Conservation (phyloP, 2,888 invertebrate genomes). For the Keiferia lycopersicella region DNA sequence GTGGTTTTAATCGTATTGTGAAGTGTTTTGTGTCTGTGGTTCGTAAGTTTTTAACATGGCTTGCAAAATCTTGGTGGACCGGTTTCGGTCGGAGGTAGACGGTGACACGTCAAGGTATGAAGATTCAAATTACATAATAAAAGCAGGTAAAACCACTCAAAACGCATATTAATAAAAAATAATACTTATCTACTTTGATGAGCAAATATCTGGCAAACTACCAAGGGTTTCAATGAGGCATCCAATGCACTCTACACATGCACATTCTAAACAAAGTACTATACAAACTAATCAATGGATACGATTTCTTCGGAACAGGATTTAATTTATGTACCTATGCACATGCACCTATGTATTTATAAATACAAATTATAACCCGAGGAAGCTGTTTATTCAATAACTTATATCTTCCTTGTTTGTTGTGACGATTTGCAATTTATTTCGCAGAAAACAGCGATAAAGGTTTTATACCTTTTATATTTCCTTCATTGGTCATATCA, state of each 20-base stretch:
- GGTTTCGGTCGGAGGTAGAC: constrained; percentile 20
- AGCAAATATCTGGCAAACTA: background rate
- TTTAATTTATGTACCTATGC: background rate
- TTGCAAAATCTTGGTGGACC: constrained; percentile 23
- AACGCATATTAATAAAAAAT: background rate
- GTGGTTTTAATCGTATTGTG: constrained; percentile 9
- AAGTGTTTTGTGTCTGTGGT: constrained; percentile 22
- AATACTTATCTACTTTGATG: background rate
- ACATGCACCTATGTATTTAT: background rate
- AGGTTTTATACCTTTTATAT: background rate
- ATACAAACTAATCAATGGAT: background rate
- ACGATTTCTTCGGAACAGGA: background rate
- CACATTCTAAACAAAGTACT: background rate
- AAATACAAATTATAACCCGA: background rate
- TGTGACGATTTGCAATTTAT: background rate
- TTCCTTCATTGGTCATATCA: background rate
- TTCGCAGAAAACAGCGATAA: background rate
- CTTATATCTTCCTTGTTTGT: background rate
- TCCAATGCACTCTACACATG: background rate
- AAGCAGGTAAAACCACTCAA: background rate
- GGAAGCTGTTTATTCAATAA: background rate
- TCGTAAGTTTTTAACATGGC: constrained; percentile 10
- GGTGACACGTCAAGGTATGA: constrained; percentile 22
- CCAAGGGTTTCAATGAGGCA: background rate
- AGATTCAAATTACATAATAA: constrained; percentile 4